Conservation (phyloP, 2,888 invertebrate genomes). For the Yponomeuta plumbellus region DNA sequence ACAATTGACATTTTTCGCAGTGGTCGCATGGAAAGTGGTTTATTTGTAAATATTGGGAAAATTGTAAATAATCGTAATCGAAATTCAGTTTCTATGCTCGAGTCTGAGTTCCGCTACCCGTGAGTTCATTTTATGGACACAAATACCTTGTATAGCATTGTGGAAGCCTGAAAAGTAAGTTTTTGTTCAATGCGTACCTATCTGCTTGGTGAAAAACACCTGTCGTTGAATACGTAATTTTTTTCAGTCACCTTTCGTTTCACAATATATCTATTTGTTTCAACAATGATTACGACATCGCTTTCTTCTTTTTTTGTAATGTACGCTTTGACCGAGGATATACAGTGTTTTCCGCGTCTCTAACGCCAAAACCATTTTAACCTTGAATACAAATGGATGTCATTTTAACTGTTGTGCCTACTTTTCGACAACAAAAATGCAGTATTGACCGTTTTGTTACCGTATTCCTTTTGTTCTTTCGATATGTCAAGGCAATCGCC, state of each 20-base stretch:
- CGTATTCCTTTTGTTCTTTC: conserved; percentile 7
- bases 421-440: conserved; percentile 12
- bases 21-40: conserved; percentile 53
- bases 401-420: conserved; percentile 18
- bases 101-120: conserved; percentile 24
- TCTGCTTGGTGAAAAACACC: conserved; percentile 24
- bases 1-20: conserved; percentile 33
- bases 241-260: conserved; percentile 16
- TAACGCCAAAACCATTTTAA: conserved; percentile 15
- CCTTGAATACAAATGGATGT: conserved; percentile 21
- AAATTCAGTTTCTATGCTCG: conserved; percentile 27
- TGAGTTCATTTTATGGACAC: conserved; percentile 53
- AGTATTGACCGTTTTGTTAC: conserved; percentile 13
- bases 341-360: neutral
- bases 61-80: conserved; percentile 46
- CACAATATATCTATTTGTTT: conserved; percentile 9
- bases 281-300: neutral
- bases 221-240: conserved; percentile 24
- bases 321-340: neutral
- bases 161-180: conserved; percentile 46
- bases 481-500: neutral
- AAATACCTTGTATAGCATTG: conserved; percentile 26
- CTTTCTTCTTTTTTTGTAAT: neutral
- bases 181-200: conserved; percentile 26
- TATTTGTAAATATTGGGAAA: conserved; percentile 67